These are phyloP conservation scores for Danio albolineatus DNA, from an alignment of 2,797 vertebrate genomes.

Conservation along the genomic window DNA sequence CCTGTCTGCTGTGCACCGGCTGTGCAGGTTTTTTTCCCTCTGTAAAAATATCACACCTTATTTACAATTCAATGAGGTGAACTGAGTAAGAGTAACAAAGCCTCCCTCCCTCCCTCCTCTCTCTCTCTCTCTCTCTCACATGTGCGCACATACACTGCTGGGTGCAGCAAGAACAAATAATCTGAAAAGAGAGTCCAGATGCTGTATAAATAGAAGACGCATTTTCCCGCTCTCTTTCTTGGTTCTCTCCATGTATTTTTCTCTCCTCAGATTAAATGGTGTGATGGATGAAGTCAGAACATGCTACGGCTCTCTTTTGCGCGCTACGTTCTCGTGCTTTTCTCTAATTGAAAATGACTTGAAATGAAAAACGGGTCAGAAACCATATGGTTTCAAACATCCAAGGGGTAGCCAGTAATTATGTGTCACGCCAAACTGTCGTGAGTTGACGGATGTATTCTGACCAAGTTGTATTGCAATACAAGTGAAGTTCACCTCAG, in stretches of 20 bases:
- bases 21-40: constrained; percentile 58
- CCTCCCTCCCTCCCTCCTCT: constrained; percentile 34
- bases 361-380: constrained; percentile 61
- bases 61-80: constrained; percentile 72
- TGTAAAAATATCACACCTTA: constrained; percentile 66
- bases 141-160: constrained; percentile 48
- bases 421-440: constrained; percentile 53
- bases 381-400: constrained; percentile 62
- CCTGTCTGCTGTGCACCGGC: constrained; percentile 60
- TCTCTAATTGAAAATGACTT: constrained; percentile 57
- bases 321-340: constrained; percentile 21
- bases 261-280: constrained; percentile 40
- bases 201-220: constrained; percentile 47
- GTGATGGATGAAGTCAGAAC: constrained; percentile 51
- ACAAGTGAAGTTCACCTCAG: constrained; percentile 48
- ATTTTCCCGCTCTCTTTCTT: constrained; percentile 34
- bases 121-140: constrained; percentile 44
- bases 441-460: constrained; percentile 54
- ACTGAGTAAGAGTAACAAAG: constrained; percentile 67
- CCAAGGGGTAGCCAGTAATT: constrained; percentile 55
- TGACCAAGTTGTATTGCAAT: constrained; percentile 53
- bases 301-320: constrained; percentile 31
- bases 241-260: constrained; percentile 7
- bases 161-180: constrained; percentile 61
- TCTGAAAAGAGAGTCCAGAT: constrained; percentile 59